phyloP scores from a whole-genome alignment of 2,113 vertebrate species.

The Lagopus leucura region DNA sequence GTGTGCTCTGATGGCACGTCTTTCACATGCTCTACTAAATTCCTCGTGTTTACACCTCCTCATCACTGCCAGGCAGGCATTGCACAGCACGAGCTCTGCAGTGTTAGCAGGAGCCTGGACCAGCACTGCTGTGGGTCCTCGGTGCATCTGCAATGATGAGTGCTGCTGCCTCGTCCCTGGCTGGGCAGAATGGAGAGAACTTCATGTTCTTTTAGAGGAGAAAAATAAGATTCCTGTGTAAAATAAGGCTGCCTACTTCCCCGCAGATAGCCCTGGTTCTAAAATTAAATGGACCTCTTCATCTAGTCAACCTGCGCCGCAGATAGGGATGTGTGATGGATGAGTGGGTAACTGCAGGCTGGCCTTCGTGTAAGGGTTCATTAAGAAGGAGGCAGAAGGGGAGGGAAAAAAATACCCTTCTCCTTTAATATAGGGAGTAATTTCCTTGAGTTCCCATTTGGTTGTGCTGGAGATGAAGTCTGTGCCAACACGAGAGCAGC shows the following conservation, averaged over 20 bases:
- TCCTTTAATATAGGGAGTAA: background rate
- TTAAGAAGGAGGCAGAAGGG: background rate
- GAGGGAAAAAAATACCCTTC: background rate
- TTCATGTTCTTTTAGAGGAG: background rate
- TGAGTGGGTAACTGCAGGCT: background rate
- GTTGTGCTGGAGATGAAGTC: background rate
- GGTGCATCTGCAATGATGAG: background rate
- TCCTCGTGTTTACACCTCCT: background rate
- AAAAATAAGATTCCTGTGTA: background rate
- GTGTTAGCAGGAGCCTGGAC: accelerated
- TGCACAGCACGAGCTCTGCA: background rate
- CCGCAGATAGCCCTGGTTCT: background rate
- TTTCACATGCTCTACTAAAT: background rate
- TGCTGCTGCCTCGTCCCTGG: background rate
- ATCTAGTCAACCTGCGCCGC: background rate
- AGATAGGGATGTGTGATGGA: background rate
- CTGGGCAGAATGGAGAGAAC: background rate
- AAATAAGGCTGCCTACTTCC: background rate
- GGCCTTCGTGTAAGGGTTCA: background rate
- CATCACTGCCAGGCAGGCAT: accelerated
- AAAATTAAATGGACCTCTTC: background rate
- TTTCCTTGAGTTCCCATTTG: background rate
- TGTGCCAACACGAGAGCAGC: background rate
- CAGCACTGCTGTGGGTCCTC: background rate
- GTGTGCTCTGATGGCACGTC: background rate